Evolutionary conservation across 2,113 vertebrate genomes (phyloP).

Genomic region (Barnardius zonarius): DNA sequence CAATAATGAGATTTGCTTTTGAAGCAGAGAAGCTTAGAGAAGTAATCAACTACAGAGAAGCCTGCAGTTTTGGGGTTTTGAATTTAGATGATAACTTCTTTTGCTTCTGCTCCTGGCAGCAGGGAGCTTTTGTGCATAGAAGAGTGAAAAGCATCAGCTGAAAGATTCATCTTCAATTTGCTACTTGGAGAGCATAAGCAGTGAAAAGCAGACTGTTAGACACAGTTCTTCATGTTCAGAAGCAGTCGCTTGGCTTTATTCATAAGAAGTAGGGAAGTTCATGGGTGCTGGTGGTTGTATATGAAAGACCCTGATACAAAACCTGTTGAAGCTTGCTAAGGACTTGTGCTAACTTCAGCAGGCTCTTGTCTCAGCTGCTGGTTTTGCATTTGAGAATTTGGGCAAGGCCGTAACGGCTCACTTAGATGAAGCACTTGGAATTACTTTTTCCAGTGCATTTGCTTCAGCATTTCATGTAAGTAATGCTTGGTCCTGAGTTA

Average conservation of each 20-base stretch:
- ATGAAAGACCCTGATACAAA: background rate
- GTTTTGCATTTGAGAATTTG: background rate
- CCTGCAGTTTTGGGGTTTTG: background rate
- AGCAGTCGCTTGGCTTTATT: background rate
- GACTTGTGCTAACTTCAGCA: background rate
- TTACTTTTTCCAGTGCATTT: background rate
- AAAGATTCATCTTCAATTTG: background rate
- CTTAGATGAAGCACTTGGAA: background rate
- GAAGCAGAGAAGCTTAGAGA: slow-evolving; percentile 3
- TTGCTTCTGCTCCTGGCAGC: background rate
- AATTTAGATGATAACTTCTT: background rate
- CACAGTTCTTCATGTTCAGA: background rate
- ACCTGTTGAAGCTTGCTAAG: background rate
- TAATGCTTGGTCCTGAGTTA: background rate
- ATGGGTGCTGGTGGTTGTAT: background rate
- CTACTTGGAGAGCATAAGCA: background rate
- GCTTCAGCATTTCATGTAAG: background rate
- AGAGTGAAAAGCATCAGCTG: background rate
- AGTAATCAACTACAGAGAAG: background rate
- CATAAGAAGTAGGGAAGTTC: background rate
- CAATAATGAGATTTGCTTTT: background rate
- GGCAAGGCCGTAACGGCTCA: background rate
- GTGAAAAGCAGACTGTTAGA: background rate
- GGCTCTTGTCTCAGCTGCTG: background rate
- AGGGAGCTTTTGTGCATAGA: background rate